Conservation (phyloP, 2,797 vertebrate genomes). For the Nannoperca obscura region DNA sequence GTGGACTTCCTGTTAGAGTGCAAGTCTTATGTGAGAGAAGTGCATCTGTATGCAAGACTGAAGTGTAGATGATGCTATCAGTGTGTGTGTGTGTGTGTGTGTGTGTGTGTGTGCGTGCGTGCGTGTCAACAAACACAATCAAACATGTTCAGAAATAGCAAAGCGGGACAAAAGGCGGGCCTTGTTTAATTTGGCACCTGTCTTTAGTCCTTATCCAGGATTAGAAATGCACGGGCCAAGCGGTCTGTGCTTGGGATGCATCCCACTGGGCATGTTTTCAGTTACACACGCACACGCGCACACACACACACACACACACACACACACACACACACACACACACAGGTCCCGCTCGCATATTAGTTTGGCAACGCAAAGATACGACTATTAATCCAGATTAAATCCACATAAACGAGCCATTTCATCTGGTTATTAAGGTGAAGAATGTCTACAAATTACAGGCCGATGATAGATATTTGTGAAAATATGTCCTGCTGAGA, state of each 20-base stretch:
- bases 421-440: neutral
- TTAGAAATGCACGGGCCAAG: constrained; percentile 64
- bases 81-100: no score
- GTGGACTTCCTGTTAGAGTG: constrained; percentile 72
- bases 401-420: neutral
- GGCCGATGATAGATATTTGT: neutral
- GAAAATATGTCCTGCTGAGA: no score
- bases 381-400: neutral
- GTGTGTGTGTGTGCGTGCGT: no score
- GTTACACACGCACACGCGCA: no score
- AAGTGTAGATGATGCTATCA: no score
- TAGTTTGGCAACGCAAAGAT: neutral
- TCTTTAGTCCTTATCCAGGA: constrained; percentile 74
- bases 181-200: constrained; percentile 70
- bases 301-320: no score
- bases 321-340: constrained; percentile 17
- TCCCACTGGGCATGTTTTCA: constrained; percentile 13
- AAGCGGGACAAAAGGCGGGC: constrained; percentile 57
- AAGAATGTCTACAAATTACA: neutral
- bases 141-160: constrained; percentile 70
- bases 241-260: constrained; percentile 29
- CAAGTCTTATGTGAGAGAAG: constrained; percentile 3
- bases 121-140: no score
- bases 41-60: neutral
- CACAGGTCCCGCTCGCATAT: constrained; percentile 6